Conservation (phyloP, 2,888 invertebrate species). For the Tinea semifulvella region DNA sequence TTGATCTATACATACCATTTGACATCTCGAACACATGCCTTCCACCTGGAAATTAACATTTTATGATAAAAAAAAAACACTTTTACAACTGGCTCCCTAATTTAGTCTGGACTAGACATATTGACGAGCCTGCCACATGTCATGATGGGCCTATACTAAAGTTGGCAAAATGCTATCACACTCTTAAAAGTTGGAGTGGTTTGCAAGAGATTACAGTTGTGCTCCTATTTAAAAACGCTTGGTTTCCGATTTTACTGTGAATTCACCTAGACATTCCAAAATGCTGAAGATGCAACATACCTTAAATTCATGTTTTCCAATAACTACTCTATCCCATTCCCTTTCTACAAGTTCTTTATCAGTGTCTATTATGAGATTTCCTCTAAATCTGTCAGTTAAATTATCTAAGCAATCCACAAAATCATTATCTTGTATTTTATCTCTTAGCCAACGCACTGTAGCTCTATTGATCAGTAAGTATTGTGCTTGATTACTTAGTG, state of each 20-base stretch:
- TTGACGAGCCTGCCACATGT: no score
- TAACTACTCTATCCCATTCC: slow-evolving; percentile 69
- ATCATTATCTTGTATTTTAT: slow-evolving; percentile 63
- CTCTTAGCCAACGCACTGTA: slow-evolving; percentile 77
- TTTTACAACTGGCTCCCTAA: no score
- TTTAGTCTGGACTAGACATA: no score
- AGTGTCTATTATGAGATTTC: slow-evolving; percentile 87
- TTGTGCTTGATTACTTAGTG: slow-evolving; percentile 86
- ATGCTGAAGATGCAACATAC: slow-evolving; percentile 42
- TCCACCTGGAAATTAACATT: slow-evolving; percentile 63
- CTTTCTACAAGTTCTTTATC: slow-evolving; percentile 80
- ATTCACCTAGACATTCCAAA: no score
- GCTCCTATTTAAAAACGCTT: no score
- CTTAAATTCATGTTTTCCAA: slow-evolving; percentile 72
- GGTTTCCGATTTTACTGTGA: no score
- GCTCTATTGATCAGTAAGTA: slow-evolving; percentile 82
- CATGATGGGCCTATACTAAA: no score
- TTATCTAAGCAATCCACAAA: slow-evolving; percentile 63
- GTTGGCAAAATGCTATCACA: no score
- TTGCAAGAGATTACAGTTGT: no score
- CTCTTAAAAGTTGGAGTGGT: no score
- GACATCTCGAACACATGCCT: slow-evolving; percentile 88
- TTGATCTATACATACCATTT: slow-evolving; percentile 96
- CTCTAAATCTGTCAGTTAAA: slow-evolving; percentile 83
- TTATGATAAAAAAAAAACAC: background rate